These are phyloP conservation scores for Myocastor coypus DNA, from an alignment of 2,113 vertebrate genomes.

Conservation along the genomic window DNA sequence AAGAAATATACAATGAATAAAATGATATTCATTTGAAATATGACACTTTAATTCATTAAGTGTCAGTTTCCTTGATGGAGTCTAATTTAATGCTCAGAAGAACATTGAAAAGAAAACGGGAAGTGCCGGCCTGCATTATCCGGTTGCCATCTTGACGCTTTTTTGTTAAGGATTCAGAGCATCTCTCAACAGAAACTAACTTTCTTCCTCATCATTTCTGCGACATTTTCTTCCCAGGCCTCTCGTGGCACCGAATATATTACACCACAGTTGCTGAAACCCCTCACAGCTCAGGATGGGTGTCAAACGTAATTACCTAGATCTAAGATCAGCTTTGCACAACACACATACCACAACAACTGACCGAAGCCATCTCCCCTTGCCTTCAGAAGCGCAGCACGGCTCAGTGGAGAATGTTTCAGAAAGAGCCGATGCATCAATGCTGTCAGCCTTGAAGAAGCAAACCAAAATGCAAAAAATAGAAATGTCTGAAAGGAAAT, in stretches of 20 bases:
- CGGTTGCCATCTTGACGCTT: neutral
- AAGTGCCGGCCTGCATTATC: accelerated
- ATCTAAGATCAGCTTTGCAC: neutral
- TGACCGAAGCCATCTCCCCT: neutral
- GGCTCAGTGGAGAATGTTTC: neutral
- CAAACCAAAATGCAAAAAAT: neutral
- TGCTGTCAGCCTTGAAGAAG: neutral
- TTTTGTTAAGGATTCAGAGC: neutral
- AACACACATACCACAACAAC: neutral
- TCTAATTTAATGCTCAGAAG: neutral
- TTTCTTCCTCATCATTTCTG: neutral
- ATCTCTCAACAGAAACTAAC: neutral
- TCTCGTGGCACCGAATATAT: neutral
- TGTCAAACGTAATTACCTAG: neutral
- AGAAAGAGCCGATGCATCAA: neutral
- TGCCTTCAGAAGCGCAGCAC: neutral
- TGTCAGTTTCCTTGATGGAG: neutral
- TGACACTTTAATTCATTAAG: neutral
- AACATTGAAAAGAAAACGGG: neutral
- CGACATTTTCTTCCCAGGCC: neutral
- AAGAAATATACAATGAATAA: neutral
- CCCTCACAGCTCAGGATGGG: neutral
- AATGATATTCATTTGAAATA: neutral
- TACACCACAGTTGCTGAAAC: neutral
- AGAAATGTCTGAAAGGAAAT: neutral